Evolutionary conservation across 2,888 invertebrate genomes (phyloP).

Genomic region (Aradus depressus): DNA sequence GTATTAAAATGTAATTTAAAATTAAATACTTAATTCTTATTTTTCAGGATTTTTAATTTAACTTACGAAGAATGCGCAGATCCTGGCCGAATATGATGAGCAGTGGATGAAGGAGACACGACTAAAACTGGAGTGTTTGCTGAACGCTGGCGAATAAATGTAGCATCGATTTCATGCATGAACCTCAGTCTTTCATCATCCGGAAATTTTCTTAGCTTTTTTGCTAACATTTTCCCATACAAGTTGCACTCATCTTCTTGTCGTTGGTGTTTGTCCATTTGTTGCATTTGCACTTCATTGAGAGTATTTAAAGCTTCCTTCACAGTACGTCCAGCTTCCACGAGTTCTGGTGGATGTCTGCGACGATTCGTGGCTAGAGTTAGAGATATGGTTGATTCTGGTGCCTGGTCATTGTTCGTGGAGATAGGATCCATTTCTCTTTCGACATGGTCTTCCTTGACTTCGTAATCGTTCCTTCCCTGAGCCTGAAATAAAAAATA

Average conservation of each 20-base stretch:
- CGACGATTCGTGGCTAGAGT: not conserved
- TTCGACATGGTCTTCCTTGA: not conserved
- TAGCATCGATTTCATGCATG: not conserved
- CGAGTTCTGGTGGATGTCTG: not conserved
- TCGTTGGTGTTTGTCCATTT: not conserved
- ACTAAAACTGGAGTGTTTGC: no score
- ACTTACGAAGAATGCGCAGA: no score
- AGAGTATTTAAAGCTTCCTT: not conserved
- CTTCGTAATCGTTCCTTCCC: no score
- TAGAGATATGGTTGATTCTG: not conserved
- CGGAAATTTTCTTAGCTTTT: not conserved
- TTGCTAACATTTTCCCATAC: not conserved
- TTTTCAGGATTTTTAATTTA: no score
- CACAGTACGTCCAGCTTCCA: not conserved
- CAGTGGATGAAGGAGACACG: no score
- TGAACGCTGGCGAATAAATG: no score
- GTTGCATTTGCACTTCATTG: not conserved
- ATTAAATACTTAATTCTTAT: no score
- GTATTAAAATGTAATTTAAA: no score
- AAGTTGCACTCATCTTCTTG: not conserved
- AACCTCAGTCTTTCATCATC: not conserved
- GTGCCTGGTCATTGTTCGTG: not conserved
- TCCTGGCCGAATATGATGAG: no score
- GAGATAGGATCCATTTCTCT: not conserved
- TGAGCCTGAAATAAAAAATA: no score